Evolutionary conservation across 2,113 vertebrate species (phyloP).

Genomic region (Myocastor coypus): DNA sequence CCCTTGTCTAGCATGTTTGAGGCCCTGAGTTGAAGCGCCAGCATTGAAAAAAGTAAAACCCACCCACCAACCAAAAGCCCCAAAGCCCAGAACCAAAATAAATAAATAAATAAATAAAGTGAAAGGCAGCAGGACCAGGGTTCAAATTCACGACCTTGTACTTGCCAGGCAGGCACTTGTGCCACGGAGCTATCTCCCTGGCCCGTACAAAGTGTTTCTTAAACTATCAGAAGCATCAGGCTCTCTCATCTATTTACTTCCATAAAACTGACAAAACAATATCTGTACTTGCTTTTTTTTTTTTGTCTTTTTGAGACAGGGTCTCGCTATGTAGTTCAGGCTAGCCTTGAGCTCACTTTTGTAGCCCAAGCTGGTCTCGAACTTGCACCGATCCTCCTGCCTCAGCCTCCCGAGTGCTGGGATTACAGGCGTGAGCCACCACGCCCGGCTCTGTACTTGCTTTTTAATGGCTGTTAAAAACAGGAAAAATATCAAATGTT

Average conservation of each 20-base stretch:
- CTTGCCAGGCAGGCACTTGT: too few relatives aligned
- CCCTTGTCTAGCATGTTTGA: too few relatives aligned
- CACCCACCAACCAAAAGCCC: not conserved
- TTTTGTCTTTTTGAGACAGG: too few relatives aligned
- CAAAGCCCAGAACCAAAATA: not conserved
- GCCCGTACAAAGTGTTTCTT: not conserved
- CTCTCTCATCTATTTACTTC: slow-evolving; percentile 43
- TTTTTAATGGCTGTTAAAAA: slow-evolving; percentile 17
- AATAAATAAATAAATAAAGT: not conserved
- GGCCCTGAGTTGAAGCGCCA: not conserved
- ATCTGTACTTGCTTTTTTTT: slow-evolving; percentile 39
- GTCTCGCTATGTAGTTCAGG: too few relatives aligned
- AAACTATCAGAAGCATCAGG: not conserved
- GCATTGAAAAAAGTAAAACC: not conserved
- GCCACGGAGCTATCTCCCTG: too few relatives aligned
- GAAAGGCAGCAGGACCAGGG: not conserved
- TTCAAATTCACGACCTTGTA: too few relatives aligned
- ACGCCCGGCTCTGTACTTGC: slow-evolving; percentile 35
- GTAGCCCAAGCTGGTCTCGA: too few relatives aligned
- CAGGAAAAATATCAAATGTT: not conserved
- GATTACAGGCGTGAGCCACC: too few relatives aligned
- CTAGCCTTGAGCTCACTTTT: too few relatives aligned
- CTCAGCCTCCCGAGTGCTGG: too few relatives aligned
- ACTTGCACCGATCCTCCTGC: too few relatives aligned
- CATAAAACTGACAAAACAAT: not conserved